These are phyloP conservation scores for Neodontobutis hainanensis DNA, from an alignment of 2,113 vertebrate genomes.

Conservation along the genomic window DNA sequence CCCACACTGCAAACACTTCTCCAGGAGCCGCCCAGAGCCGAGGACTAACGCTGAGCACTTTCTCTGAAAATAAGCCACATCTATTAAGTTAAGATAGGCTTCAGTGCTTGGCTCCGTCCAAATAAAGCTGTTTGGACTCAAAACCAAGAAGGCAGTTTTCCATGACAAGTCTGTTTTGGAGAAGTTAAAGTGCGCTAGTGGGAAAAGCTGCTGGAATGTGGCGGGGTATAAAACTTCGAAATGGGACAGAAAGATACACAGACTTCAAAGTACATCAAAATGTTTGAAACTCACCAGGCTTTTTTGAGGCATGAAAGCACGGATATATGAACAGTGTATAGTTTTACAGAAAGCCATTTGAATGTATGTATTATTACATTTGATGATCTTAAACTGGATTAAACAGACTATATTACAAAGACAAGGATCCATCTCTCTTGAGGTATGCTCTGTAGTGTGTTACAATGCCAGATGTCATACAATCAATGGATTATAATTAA, in stretches of 20 bases:
- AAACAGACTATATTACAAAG: too few species aligned
- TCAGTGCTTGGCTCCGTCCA: conserved; percentile 66
- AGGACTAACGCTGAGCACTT: conserved; percentile 43
- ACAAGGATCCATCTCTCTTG: too few species aligned
- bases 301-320: background rate
- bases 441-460: too few species aligned
- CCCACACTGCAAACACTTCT: conserved; percentile 76
- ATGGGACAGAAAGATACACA: conserved; percentile 5
- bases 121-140: conserved; percentile 65
- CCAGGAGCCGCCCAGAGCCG: conserved; percentile 53
- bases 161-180: conserved; percentile 58
- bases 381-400: too few species aligned
- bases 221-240: conserved; percentile 28
- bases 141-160: conserved; percentile 62
- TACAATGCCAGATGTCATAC: too few species aligned
- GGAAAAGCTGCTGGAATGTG: conserved; percentile 32
- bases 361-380: too few species aligned
- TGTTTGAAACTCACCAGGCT: conserved; percentile 7
- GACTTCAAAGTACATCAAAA: conserved; percentile 22
- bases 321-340: too few species aligned
- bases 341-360: too few species aligned
- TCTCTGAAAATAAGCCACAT: conserved; percentile 68
- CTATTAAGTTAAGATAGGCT: conserved; percentile 70
- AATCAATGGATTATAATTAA: too few species aligned
- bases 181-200: conserved; percentile 24